Evolutionary conservation across 1,140 invertebrate genomes (phyloP).

Genomic region (Hestina assimilis): DNA sequence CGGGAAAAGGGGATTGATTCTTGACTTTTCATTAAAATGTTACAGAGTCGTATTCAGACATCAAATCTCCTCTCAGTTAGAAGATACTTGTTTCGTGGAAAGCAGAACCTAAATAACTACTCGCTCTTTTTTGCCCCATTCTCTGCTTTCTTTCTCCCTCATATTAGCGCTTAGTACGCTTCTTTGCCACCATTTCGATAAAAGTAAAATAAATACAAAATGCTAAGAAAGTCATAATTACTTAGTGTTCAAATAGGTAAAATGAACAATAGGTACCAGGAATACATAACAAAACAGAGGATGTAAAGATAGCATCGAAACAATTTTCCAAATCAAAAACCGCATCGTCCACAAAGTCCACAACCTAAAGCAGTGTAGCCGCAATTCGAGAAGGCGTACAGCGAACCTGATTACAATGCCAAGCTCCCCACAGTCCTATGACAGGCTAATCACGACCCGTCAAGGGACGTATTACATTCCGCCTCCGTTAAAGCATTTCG

Average conservation of each 20-base stretch:
- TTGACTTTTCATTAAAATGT: slow-evolving; percentile 6
- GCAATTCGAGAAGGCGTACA: slow-evolving; percentile 22
- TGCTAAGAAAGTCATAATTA: background rate
- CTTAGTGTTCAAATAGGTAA: background rate
- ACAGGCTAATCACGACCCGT: slow-evolving; percentile 51
- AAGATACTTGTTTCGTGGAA: background rate
- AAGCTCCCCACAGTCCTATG: slow-evolving; percentile 38
- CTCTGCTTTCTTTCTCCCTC: too few species aligned
- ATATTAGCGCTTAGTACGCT: too few species aligned
- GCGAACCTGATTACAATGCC: slow-evolving; percentile 42
- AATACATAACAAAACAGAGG: background rate
- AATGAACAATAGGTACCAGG: background rate
- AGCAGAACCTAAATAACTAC: too few species aligned
- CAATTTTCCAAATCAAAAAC: slow-evolving; percentile 6
- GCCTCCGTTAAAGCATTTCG: slow-evolving; percentile 37
- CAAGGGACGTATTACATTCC: slow-evolving; percentile 43
- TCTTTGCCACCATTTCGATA: too few species aligned
- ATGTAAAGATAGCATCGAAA: slow-evolving; percentile 2
- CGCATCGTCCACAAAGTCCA: slow-evolving; percentile 2
- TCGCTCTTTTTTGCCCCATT: too few species aligned
- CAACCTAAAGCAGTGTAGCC: slow-evolving; percentile 15
- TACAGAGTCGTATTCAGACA: background rate
- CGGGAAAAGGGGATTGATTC: slow-evolving; percentile 3
- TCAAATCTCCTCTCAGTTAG: background rate
- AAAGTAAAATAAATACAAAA: too few species aligned